These are phyloP conservation scores for Drosophila incognita DNA, from an alignment of 2,888 invertebrate species.

Conservation along the genomic window DNA sequence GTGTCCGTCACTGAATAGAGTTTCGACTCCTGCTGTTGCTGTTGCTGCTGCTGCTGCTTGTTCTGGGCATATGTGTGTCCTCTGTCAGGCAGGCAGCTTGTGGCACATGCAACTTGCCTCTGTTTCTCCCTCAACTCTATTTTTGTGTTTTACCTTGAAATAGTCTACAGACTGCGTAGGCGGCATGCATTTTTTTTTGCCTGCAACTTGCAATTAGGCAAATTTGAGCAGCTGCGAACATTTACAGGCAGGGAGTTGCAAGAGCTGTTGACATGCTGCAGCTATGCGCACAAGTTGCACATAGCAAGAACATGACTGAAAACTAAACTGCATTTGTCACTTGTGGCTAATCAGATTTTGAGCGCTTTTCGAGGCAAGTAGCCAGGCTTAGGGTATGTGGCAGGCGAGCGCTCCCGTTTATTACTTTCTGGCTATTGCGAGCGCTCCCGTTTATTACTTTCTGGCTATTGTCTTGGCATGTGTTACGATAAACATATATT, in stretches of 20 bases:
- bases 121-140: slow-evolving; percentile 47
- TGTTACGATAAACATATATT: not conserved
- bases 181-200: slow-evolving; percentile 38
- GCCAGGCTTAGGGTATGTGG: not conserved
- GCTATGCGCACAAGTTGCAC: not conserved
- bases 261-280: slow-evolving; percentile 10
- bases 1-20: slow-evolving; percentile 62
- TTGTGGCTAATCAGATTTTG: not conserved
- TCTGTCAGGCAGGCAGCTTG: slow-evolving; percentile 44
- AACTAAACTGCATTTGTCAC: not conserved
- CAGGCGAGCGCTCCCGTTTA: not conserved
- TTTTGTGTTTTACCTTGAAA: slow-evolving; percentile 76
- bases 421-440: not conserved
- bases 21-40: slow-evolving; percentile 53
- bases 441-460: not conserved
- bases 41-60: not conserved
- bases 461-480: not conserved
- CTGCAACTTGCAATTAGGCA: slow-evolving; percentile 44
- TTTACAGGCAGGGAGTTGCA: not conserved
- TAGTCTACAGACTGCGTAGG: slow-evolving; percentile 46
- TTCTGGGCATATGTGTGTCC: slow-evolving; percentile 64
- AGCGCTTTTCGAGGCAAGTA: not conserved
- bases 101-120: slow-evolving; percentile 29
- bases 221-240: slow-evolving; percentile 5
- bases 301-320: not conserved